These are phyloP conservation scores for Axinella damicornis DNA, from an alignment of 37 sponge, comb jelly and placozoan genomes.

Conservation along the genomic window DNA sequence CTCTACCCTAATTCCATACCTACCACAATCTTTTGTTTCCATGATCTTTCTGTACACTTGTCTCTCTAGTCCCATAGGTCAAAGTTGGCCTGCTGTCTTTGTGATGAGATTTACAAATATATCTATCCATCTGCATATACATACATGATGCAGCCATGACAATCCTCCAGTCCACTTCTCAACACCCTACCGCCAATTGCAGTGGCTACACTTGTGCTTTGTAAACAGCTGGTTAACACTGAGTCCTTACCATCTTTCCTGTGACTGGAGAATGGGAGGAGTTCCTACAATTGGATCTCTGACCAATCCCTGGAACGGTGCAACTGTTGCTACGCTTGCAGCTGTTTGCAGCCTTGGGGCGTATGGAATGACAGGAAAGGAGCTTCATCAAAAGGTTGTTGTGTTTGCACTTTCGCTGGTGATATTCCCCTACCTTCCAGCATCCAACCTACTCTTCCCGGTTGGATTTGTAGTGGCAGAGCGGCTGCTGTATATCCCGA, in stretches of 20 bases:
- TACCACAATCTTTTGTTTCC: background rate
- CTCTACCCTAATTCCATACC: too few relatives aligned
- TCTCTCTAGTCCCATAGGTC: too few relatives aligned
- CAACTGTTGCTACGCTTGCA: constrained; percentile 54
- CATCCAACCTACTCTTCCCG: constrained; percentile 92
- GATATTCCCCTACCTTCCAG: constrained; percentile 91
- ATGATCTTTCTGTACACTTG: background rate
- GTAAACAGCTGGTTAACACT: constrained; percentile 81
- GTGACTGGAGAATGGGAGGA: constrained; percentile 93
- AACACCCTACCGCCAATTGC: constrained; percentile 83
- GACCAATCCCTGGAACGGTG: constrained; percentile 65
- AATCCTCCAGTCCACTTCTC: constrained; percentile 72
- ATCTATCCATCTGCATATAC: too few relatives aligned
- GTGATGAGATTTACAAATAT: background rate
- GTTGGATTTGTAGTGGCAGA: constrained; percentile 99
- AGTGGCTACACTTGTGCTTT: constrained; percentile 80
- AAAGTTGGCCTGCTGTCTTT: too few relatives aligned
- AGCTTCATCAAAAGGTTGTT: constrained; percentile 12
- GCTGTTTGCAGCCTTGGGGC: constrained; percentile 4
- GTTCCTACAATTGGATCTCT: constrained; percentile 76
- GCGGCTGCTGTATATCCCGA: constrained; percentile 90
- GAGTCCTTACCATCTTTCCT: constrained; percentile 68
- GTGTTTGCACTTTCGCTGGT: constrained; percentile 80
- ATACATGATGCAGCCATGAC: constrained; percentile 69
- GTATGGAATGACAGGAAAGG: background rate